Conservation (phyloP, 2,113 vertebrate genomes). For the Stictonetta naevosa region DNA sequence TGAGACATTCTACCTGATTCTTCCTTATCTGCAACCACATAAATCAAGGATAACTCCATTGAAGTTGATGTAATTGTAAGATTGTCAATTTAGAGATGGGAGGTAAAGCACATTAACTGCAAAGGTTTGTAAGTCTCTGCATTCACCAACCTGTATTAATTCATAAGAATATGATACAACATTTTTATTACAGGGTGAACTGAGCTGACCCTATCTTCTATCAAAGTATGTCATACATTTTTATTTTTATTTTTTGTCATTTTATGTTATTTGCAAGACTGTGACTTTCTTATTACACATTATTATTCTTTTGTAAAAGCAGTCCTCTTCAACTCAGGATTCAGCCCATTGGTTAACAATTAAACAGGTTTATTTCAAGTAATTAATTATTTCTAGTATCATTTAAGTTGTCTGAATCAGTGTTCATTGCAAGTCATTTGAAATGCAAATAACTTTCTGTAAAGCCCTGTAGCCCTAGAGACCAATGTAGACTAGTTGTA, state of each 20-base stretch:
- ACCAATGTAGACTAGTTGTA: background rate
- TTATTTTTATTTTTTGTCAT: background rate
- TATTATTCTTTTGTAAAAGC: background rate
- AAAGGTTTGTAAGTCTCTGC: background rate
- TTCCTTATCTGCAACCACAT: background rate
- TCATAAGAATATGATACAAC: background rate
- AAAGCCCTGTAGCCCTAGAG: background rate
- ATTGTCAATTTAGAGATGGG: background rate
- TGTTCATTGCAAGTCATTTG: background rate
- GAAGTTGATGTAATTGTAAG: background rate
- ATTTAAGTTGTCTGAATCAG: conserved; percentile 8
- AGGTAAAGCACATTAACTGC: background rate
- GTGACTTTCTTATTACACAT: background rate
- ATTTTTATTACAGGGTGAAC: background rate
- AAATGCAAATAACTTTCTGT: background rate
- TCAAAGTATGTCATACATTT: background rate
- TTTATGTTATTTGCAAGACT: background rate
- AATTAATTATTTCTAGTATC: background rate
- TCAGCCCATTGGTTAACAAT: background rate
- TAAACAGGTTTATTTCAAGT: background rate
- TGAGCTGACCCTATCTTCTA: background rate
- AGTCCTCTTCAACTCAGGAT: background rate
- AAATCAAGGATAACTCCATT: background rate
- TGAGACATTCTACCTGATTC: background rate
- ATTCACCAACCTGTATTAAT: background rate